Conservation (phyloP, 2,797 vertebrate species). For the Pseudochaenichthys georgianus region DNA sequence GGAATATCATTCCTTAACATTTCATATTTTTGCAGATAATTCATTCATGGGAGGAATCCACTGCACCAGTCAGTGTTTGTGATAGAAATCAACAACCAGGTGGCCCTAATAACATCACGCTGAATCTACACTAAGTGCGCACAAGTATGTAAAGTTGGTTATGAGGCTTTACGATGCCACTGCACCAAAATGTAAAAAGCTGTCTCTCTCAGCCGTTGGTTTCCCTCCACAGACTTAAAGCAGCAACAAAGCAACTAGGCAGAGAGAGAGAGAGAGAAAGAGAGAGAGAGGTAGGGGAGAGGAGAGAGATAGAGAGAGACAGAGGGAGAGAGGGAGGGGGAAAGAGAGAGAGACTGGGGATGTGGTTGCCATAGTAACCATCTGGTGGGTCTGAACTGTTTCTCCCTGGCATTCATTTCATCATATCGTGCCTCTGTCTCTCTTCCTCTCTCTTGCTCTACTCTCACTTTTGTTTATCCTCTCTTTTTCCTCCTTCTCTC, state of each 20-base stretch:
- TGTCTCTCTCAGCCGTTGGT: constrained; percentile 64
- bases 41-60: not conserved
- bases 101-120: too few species aligned
- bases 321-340: constrained; percentile 33
- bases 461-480: constrained; percentile 72
- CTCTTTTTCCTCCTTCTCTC: constrained; percentile 61
- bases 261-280: constrained; percentile 57
- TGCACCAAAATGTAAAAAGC: constrained; percentile 78
- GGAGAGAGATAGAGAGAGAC: constrained; percentile 19
- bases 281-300: constrained; percentile 30
- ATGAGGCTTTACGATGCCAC: constrained; percentile 59
- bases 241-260: constrained; percentile 78
- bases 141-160: constrained; percentile 57
- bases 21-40: constrained; percentile 17
- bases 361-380: constrained; percentile 89
- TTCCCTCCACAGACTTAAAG: constrained; percentile 78
- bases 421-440: constrained; percentile 77
- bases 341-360: constrained; percentile 64
- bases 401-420: constrained; percentile 83
- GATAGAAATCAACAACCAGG: not conserved
- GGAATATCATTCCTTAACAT: constrained; percentile 6
- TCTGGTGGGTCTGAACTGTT: constrained; percentile 85
- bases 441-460: constrained; percentile 55
- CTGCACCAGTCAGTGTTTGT: not conserved
- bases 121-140: constrained; percentile 13